phyloP scores from a whole-genome alignment of 1,140 invertebrate genomes.

The Drosophila athabasca region DNA sequence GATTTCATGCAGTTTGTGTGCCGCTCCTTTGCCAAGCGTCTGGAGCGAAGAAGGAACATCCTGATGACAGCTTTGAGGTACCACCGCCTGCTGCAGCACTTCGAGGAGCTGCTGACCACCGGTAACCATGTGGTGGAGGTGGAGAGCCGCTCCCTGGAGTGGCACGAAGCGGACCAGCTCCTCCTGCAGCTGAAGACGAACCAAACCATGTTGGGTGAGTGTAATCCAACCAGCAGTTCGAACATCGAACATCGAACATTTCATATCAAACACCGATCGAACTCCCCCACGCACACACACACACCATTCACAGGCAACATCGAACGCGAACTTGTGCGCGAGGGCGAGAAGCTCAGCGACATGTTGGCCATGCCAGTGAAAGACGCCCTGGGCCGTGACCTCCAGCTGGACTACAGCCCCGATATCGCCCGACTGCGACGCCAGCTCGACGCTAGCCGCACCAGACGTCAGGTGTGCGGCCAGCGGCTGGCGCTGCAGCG shows the following conservation, averaged over 20 bases:
- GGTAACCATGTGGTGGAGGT: constrained; percentile 68
- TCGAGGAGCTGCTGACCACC: constrained; percentile 87
- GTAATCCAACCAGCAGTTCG: background rate
- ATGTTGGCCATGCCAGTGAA: constrained; percentile 91
- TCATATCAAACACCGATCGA: constrained; percentile 12
- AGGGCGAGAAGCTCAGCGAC: constrained; percentile 91
- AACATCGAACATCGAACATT: constrained; percentile 4
- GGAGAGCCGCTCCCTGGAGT: constrained; percentile 84
- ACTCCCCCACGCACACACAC: background rate
- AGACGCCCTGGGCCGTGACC: constrained; percentile 90
- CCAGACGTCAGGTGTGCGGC: constrained; percentile 87
- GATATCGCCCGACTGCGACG: constrained; percentile 89
- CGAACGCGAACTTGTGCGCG: constrained; percentile 88
- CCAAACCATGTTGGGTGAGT: constrained; percentile 85
- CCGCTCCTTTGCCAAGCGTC: constrained; percentile 89
- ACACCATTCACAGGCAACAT: constrained; percentile 85
- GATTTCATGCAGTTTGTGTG: constrained; percentile 93
- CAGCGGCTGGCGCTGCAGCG: constrained; percentile 89
- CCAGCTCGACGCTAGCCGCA: constrained; percentile 87
- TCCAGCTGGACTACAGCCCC: constrained; percentile 88
- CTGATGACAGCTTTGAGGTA: constrained; percentile 90
- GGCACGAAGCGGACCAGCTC: constrained; percentile 84
- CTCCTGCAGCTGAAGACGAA: constrained; percentile 85
- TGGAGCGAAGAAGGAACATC: constrained; percentile 90
- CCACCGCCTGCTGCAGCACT: constrained; percentile 90